A percentile compares a stretch with the other conserved stretches of the same genome.
phyloP scores from a whole-genome alignment of 1,140 invertebrate species.

The Meloidogyne hapla region DNA sequence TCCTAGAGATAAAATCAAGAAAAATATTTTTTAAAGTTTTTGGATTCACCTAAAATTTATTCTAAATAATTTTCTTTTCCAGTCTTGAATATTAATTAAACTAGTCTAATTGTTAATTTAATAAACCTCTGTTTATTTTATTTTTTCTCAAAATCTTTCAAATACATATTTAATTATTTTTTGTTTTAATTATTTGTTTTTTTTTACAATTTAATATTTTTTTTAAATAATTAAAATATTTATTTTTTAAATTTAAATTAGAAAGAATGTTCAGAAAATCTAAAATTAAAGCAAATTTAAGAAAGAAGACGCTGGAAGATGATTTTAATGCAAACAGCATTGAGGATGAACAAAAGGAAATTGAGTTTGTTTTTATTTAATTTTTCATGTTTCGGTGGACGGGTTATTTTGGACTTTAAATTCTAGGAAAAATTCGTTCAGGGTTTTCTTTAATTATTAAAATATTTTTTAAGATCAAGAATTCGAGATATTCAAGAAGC shows the following conservation, averaged over 20 bases:
- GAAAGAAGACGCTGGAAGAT: neutral
- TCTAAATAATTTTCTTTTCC: no score
- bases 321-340: neutral
- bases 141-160: no score
- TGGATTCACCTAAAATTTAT: no score
- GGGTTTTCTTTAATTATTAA: neutral
- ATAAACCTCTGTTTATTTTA: no score
- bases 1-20: no score
- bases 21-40: no score
- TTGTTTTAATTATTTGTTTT: neutral
- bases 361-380: neutral
- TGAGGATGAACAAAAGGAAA: neutral
- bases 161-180: no score
- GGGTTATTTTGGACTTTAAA: no score
- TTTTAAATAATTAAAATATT: neutral
- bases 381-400: no score
- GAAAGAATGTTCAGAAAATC: neutral
- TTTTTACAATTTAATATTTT: neutral
- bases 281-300: neutral
- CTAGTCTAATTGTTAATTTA: no score
- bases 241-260: neutral
- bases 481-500: slow-evolving; percentile 57
- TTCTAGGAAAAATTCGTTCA: no score
- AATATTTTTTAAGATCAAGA: slow-evolving; percentile 4
- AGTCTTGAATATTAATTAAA: no score